Conservation (phyloP, 1,140 invertebrate species). For the Platyura marginata region DNA sequence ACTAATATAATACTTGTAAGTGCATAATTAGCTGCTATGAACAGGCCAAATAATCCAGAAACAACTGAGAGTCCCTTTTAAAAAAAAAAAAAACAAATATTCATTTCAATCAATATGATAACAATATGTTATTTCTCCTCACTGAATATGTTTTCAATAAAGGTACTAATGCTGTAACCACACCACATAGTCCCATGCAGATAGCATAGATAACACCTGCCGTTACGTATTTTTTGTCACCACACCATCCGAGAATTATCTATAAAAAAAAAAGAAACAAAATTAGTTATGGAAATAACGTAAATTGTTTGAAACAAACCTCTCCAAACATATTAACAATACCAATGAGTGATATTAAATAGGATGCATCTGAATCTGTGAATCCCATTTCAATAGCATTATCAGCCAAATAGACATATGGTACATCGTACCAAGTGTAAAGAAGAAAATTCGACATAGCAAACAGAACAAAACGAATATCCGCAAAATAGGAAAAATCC, state of each 20-base stretch:
- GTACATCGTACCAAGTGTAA: slow-evolving; percentile 77
- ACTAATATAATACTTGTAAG: slow-evolving; percentile 73
- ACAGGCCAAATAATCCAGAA: slow-evolving; percentile 58
- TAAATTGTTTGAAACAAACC: slow-evolving; percentile 31
- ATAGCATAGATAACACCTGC: slow-evolving; percentile 54
- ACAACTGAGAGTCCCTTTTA: slow-evolving; percentile 32
- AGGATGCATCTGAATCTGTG: slow-evolving; percentile 50
- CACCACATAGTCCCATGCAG: slow-evolving; percentile 60
- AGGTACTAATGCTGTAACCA: slow-evolving; percentile 49
- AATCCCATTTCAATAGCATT: slow-evolving; percentile 52
- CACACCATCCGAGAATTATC: slow-evolving; percentile 73
- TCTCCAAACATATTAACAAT: slow-evolving; percentile 73
- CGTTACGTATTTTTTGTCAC: slow-evolving; percentile 59
- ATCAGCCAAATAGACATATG: slow-evolving; percentile 70
- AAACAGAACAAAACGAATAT: slow-evolving; percentile 57
- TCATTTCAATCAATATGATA: too few relatives aligned
- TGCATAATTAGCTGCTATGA: slow-evolving; percentile 75
- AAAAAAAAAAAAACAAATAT: slow-evolving; percentile 1
- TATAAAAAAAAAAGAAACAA: slow-evolving; percentile 33
- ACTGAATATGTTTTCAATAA: slow-evolving; percentile 17
- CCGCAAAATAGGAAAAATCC: slow-evolving; percentile 59
- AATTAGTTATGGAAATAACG: background rate
- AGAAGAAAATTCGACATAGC: slow-evolving; percentile 69
- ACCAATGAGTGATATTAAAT: slow-evolving; percentile 69
- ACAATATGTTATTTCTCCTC: background rate